Base-by-base conservation (phyloP, 2,888 invertebrate genomes). In the Helicoverpa assulta region DNA sequence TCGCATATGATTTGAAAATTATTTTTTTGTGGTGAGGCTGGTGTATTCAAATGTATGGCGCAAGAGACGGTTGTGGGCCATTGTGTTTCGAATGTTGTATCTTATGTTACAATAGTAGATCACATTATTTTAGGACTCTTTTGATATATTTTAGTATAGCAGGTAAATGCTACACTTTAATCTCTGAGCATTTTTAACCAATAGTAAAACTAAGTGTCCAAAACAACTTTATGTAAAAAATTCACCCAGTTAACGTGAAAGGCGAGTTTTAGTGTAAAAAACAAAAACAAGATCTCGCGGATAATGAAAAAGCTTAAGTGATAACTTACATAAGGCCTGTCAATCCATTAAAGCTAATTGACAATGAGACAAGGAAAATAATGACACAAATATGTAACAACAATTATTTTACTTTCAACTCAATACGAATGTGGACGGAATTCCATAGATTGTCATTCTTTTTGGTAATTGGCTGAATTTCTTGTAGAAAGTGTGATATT, bases 281-380 rank as follows among this genome's bases (percentile, higher is more conserved):
- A 74, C 52, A 71, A 78, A 52, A 72, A 65, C 52, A 64, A 55
- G 52, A 56, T 80, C 77, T 63, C 64, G 66, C 69, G 47, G 59
- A 52, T 59, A 65, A 60, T 67, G 51, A 64, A 70, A 80, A 70
- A 26, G 53, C 61, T 57, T 81, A 50, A 59, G 52, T 51, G 63
- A 61, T 62, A 16, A 59, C 57, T 81, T 80, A 82, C 51, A 59
- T 76, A 80, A 82, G 21, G 51, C 57, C 21, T 52, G 56, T 66
- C 67, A 71, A 67, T 69, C 72, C 79, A 84, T 82, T 82, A 79
- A 56, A 59, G 56, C 21, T 63, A 71, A 68, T 83, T 71, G 63
- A 73, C 58, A 67, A 26, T n/a, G 43, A 66, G 26, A 62, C 50
- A 47, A 64, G 51, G 33, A 50, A 65, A 79, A 63, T 67, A 26